Conservation (phyloP, 1,140 invertebrate species). For the Matsumurasca onukii region DNA sequence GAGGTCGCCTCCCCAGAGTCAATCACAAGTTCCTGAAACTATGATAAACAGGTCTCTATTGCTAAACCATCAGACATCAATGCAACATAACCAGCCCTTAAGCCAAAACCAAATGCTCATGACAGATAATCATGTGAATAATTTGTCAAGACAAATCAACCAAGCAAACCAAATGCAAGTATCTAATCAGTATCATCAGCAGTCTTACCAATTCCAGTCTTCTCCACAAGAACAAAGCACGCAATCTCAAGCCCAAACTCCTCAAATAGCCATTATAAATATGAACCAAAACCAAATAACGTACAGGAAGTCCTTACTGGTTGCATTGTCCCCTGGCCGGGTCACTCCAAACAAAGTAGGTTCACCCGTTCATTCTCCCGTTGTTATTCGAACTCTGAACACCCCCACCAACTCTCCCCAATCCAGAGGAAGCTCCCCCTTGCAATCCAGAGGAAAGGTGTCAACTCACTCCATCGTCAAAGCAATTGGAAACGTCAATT, state of each 20-base stretch:
- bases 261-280: neutral
- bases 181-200: neutral
- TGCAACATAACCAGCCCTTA: too few species aligned
- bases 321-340: neutral
- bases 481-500: neutral
- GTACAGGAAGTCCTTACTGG: conserved; percentile 1
- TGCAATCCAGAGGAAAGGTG: neutral
- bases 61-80: too few species aligned
- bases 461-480: neutral
- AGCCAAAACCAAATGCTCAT: too few species aligned
- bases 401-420: conserved; percentile 11
- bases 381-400: neutral
- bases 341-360: neutral
- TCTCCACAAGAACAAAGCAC: neutral
- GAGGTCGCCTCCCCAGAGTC: too few species aligned
- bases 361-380: conserved; percentile 6
- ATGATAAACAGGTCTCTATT: too few species aligned
- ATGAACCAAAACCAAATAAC: conserved; percentile 12
- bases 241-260: neutral
- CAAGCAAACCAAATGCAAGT: neutral
- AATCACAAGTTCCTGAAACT: too few species aligned
- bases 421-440: conserved; percentile 1
- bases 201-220: neutral
- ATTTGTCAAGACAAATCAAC: neutral
- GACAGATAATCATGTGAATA: neutral